These are phyloP conservation scores for Numenius phaeopus DNA, from an alignment of 2,797 vertebrate genomes.

Conservation along the genomic window DNA sequence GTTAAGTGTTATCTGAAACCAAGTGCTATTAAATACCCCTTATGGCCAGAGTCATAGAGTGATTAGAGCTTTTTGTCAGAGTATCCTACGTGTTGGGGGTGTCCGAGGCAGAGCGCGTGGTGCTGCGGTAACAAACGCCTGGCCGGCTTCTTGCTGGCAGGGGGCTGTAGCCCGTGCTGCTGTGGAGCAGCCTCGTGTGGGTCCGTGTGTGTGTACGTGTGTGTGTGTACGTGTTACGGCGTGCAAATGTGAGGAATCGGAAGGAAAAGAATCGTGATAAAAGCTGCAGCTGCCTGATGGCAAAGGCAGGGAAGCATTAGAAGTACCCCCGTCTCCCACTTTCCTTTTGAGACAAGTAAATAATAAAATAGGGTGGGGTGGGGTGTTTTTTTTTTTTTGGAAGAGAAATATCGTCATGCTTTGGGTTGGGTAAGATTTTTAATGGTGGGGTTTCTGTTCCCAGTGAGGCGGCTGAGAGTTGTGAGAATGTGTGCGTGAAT, in stretches of 20 bases:
- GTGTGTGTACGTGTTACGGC: accelerated
- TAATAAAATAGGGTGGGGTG: neutral
- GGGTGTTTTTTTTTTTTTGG: neutral
- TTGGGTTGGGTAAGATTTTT: neutral
- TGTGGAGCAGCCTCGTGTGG: accelerated
- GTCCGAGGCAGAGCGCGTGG: accelerated
- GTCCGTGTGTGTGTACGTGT: too few relatives aligned
- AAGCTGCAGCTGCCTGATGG: neutral
- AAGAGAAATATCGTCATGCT: neutral
- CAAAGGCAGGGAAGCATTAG: neutral
- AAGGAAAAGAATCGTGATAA: neutral
- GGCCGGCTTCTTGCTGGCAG: neutral
- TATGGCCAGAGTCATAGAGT: neutral
- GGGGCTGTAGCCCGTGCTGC: neutral
- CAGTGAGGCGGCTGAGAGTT: neutral
- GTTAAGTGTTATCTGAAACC: neutral
- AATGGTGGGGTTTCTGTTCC: neutral
- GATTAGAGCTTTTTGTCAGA: neutral
- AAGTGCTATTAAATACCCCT: conserved; percentile 1
- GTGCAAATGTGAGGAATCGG: neutral
- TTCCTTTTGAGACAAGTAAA: neutral
- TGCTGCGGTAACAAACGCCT: neutral
- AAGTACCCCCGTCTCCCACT: neutral
- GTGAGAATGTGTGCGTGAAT: neutral
- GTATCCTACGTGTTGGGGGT: neutral